Conservation (phyloP, 2,888 invertebrate genomes). For the Heliothis peltigera region DNA sequence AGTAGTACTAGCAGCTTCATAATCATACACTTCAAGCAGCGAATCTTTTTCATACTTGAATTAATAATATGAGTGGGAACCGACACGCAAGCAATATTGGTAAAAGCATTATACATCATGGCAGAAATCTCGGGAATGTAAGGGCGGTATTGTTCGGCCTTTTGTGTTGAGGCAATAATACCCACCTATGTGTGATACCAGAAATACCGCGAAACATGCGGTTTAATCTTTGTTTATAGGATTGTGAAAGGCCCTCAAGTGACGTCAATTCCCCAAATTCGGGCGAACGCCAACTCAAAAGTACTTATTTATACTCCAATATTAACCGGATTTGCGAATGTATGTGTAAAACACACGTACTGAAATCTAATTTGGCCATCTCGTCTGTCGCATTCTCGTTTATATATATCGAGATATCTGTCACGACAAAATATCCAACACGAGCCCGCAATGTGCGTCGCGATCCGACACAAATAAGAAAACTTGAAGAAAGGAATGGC, state of each 20-base stretch:
- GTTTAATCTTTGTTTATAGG: slow-evolving; percentile 36
- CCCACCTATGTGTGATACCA: slow-evolving; percentile 26
- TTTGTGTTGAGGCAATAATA: slow-evolving; percentile 47
- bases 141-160: slow-evolving; percentile 34
- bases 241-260: slow-evolving; percentile 2
- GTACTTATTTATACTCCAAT: slow-evolving; percentile 10
- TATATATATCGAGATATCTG: slow-evolving; percentile 45
- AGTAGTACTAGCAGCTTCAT: not conserved
- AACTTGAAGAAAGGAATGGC: slow-evolving; percentile 46
- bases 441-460: slow-evolving; percentile 32
- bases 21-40: slow-evolving; percentile 9
- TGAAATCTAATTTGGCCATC: slow-evolving; percentile 50
- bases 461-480: slow-evolving; percentile 52
- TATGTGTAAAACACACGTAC: slow-evolving; percentile 24
- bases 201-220: slow-evolving; percentile 19
- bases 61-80: slow-evolving; percentile 28
- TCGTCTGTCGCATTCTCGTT: slow-evolving; percentile 46
- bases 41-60: slow-evolving; percentile 21
- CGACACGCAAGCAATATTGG: slow-evolving; percentile 49
- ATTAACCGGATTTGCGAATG: slow-evolving; percentile 31
- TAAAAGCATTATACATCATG: slow-evolving; percentile 44
- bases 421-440: slow-evolving; percentile 45
- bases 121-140: slow-evolving; percentile 43
- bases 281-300: slow-evolving; percentile 6
- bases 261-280: slow-evolving; percentile 32